Evolutionary conservation across 2,888 invertebrate genomes (phyloP).

Genomic region (Malachius bipustulatus): DNA sequence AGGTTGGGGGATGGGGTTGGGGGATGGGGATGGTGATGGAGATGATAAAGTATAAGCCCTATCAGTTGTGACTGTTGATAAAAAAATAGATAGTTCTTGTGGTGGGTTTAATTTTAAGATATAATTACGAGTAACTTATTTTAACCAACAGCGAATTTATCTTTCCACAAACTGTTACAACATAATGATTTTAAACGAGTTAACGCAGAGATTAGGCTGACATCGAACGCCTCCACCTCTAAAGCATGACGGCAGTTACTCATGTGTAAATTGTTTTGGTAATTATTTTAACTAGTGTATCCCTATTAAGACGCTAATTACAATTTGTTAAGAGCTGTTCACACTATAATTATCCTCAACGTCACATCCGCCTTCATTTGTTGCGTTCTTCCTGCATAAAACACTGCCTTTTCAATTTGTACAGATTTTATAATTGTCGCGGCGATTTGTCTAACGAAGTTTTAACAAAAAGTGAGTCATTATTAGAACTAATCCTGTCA

Average conservation of each 20-base stretch:
- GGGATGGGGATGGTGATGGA: no score
- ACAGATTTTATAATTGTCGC: constrained; percentile 24
- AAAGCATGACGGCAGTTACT: constrained; percentile 27
- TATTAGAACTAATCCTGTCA: neutral
- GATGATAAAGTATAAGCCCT: no score
- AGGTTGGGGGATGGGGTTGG: no score
- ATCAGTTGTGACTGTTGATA: no score
- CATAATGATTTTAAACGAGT: constrained; percentile 10
- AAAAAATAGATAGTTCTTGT: no score
- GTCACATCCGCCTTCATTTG: constrained; percentile 33
- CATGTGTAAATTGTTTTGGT: constrained; percentile 35
- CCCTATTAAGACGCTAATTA: constrained; percentile 40
- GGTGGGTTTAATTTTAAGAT: no score
- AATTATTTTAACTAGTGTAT: constrained; percentile 40
- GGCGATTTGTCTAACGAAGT: neutral
- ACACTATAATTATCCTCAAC: constrained; percentile 36
- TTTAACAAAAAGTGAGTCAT: neutral
- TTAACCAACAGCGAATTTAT: no score
- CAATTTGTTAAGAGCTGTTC: constrained; percentile 36
- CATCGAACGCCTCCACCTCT: constrained; percentile 27
- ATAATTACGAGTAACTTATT: no score
- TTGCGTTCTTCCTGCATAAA: constrained; percentile 32
- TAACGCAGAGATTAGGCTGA: constrained; percentile 16
- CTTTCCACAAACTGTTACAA: no score
- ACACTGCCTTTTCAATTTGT: constrained; percentile 27